phyloP scores from a whole-genome alignment of 1,140 invertebrate species.

The Anastatus disparis region DNA sequence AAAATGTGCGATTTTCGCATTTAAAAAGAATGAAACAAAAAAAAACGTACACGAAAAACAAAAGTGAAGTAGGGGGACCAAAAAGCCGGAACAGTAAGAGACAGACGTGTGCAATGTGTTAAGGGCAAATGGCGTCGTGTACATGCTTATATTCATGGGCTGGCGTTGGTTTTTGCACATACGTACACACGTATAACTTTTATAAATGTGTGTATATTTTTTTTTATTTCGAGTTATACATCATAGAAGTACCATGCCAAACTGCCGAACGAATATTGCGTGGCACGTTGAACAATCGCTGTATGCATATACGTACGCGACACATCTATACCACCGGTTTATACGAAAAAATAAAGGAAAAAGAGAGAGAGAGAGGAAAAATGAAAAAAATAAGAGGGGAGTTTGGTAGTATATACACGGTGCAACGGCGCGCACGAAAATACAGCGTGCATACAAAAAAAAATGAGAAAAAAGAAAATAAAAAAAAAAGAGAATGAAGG shows the following conservation, averaged over 20 bases:
- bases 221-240: slow-evolving; percentile 26
- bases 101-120: too few relatives aligned
- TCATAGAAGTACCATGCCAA: too few relatives aligned
- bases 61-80: too few relatives aligned
- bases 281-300: slow-evolving; percentile 14
- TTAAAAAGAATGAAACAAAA: too few relatives aligned
- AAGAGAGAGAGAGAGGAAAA: slow-evolving; percentile 3
- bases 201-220: slow-evolving; percentile 1
- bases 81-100: too few relatives aligned
- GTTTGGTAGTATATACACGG: too few relatives aligned
- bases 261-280: slow-evolving; percentile 48
- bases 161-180: slow-evolving; percentile 19
- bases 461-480: too few relatives aligned
- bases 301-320: background rate
- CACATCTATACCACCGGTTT: background rate
- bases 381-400: background rate
- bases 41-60: too few relatives aligned
- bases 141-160: too few relatives aligned
- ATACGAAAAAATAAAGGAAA: slow-evolving; percentile 10
- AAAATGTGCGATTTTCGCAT: too few relatives aligned
- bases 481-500: too few relatives aligned
- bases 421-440: background rate
- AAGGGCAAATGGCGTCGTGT: too few relatives aligned
- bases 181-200: background rate
- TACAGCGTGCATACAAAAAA: background rate